Conservation (phyloP, 1,140 invertebrate species). For the Bombyx mandarina region DNA sequence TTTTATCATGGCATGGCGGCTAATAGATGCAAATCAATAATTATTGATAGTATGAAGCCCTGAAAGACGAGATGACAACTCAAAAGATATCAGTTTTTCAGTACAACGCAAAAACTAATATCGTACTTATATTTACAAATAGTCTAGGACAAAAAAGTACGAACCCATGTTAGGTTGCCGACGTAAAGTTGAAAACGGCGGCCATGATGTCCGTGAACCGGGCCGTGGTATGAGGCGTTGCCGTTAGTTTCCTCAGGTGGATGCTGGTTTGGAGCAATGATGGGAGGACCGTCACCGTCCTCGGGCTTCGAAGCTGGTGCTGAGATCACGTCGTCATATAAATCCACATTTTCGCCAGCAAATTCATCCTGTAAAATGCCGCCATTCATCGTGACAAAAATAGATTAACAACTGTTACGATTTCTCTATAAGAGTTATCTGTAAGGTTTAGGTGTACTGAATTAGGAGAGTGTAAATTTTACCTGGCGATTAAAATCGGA, state of each 20-base stretch:
- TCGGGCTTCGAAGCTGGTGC: slow-evolving; percentile 75
- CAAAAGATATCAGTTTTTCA: slow-evolving; percentile 18
- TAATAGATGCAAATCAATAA: neutral
- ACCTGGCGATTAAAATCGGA: slow-evolving; percentile 86
- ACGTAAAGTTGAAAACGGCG: slow-evolving; percentile 92
- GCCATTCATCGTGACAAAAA: slow-evolving; percentile 5
- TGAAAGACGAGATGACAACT: slow-evolving; percentile 11
- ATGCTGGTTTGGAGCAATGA: slow-evolving; percentile 51
- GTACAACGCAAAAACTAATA: slow-evolving; percentile 20
- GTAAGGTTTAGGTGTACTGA: too few relatives aligned
- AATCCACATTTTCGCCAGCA: slow-evolving; percentile 87
- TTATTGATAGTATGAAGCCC: neutral
- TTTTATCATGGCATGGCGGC: too few relatives aligned
- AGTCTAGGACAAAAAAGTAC: slow-evolving; percentile 51
- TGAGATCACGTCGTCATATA: slow-evolving; percentile 97
- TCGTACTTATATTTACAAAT: slow-evolving; percentile 43
- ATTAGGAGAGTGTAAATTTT: slow-evolving; percentile 12
- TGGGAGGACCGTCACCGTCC: slow-evolving; percentile 69
- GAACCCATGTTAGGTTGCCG: slow-evolving; percentile 93
- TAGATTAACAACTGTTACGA: too few relatives aligned
- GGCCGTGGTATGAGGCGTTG: slow-evolving; percentile 77
- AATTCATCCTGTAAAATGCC: slow-evolving; percentile 81
- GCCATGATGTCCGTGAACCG: slow-evolving; percentile 75
- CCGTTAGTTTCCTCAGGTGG: slow-evolving; percentile 79
- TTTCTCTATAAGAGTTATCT: too few relatives aligned